Conservation (phyloP, 2,113 vertebrate species). For the Cheirogaleus medius region DNA sequence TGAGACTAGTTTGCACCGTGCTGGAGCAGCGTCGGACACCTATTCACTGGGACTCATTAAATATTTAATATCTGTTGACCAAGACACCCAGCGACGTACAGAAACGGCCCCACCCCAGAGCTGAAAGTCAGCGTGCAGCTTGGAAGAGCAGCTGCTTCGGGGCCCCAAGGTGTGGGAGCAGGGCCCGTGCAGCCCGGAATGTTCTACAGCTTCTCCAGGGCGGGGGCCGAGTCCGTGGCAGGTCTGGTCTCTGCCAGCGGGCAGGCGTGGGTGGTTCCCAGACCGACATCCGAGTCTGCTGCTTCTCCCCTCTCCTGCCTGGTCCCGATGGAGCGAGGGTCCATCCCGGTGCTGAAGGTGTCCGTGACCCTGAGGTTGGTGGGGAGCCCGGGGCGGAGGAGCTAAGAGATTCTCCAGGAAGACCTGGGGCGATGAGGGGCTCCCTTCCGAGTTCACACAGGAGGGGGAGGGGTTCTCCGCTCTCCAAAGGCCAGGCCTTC, state of each 20-base stretch:
- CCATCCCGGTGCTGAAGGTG: neutral
- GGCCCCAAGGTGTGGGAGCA: neutral
- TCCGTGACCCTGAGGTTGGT: too few relatives aligned
- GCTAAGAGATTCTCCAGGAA: neutral
- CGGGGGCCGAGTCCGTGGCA: fast-evolving
- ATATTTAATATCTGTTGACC: neutral
- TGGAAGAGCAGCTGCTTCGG: neutral
- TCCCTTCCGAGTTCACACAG: neutral
- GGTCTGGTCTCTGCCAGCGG: neutral
- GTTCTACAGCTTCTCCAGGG: neutral
- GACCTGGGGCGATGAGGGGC: neutral
- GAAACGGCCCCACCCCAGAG: neutral
- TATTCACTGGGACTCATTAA: neutral
- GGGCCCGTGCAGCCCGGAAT: neutral
- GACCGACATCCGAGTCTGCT: fast-evolving
- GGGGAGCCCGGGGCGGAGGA: fast-evolving
- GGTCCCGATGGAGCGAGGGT: fast-evolving
- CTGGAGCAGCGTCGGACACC: neutral
- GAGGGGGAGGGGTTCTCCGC: neutral
- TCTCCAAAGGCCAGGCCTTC: neutral
- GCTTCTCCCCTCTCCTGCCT: neutral
- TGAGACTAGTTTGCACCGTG: neutral
- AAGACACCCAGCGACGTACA: neutral
- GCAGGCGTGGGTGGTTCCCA: too few relatives aligned
- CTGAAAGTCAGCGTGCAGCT: neutral